Evolutionary conservation across 2,113 vertebrate genomes (phyloP), one percentile per base, ranked within the genome.

Genomic region (Bujurquina vittata): DNA sequence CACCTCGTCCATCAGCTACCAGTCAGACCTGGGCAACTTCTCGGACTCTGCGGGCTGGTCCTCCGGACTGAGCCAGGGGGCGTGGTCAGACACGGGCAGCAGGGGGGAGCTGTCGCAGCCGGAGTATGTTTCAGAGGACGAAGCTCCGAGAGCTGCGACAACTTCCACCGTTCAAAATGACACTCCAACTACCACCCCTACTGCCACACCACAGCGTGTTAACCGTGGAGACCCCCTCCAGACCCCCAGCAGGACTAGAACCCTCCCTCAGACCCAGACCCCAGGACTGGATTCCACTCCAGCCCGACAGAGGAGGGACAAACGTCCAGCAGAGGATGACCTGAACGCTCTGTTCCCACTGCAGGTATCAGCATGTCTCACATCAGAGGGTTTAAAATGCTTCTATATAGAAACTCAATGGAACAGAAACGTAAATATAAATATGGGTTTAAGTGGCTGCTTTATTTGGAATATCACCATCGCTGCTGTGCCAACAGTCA

Each of bases 1-100:
- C 89, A 94, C 95, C 65, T 96, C 97, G 0, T 96, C 96, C 0
- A 1, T 94, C 62, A 95, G 93, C 49, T 94, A 95, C 87, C 95
- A 92, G 74, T 91, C 94, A 0, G 94, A 95, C 15, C 54, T 93
- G 61, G 52, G 86, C 10, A 78, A 81, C 4, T 77, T 91, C 49
- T 93, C 87, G 3, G 86, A 80, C 4, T 75, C 76, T 0, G 31
- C 63, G 0, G 84, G 26, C 1, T 87, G 87, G 86, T 83, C 18
- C 0, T 87, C 86, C 0, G 80, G 2, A 0, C 14, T 57, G 0
- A 94, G 92, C 63, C 91, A 90, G 74, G 63, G 29, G 33, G 54
- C 17, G 2, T 72, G 76, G 60, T 94, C 93, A 0, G 93, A 94
- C 43, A 1, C 14, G 0, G 90, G 92, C 0, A 46, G 49, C 3